These are phyloP conservation scores for Pseudochaenichthys georgianus DNA, from an alignment of 2,797 vertebrate species.

Conservation along the genomic window DNA sequence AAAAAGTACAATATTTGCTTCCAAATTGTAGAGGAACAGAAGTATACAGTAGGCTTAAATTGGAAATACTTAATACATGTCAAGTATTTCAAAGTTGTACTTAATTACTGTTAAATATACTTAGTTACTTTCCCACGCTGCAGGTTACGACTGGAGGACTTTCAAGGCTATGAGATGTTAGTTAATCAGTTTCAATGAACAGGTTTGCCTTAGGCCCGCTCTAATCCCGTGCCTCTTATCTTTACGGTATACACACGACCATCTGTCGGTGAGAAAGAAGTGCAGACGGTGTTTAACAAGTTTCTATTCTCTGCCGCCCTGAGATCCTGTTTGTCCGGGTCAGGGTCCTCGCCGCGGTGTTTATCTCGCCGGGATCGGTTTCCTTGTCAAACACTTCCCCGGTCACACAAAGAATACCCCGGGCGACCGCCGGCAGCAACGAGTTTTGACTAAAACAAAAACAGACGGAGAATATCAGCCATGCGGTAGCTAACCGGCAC, in stretches of 20 bases:
- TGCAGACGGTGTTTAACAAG: slow-evolving; percentile 34
- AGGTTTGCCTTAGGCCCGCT: slow-evolving; percentile 33
- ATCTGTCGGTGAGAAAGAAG: slow-evolving; percentile 25
- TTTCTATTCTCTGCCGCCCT: slow-evolving; percentile 25
- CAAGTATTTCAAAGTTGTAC: too few relatives aligned
- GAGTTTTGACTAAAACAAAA: too few relatives aligned
- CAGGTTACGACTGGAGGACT: background rate
- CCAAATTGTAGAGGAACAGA: too few relatives aligned
- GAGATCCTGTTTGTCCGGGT: slow-evolving; percentile 36
- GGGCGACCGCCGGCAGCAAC: slow-evolving; percentile 13
- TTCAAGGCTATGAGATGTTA: slow-evolving; percentile 25
- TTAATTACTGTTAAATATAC: too few relatives aligned
- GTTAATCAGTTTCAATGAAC: slow-evolving; percentile 47
- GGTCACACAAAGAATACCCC: slow-evolving; percentile 38
- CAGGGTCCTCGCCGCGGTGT: slow-evolving; percentile 37
- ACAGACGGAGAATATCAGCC: too few relatives aligned
- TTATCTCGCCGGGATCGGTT: slow-evolving; percentile 45
- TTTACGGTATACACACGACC: slow-evolving; percentile 23
- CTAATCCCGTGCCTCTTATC: slow-evolving; percentile 57
- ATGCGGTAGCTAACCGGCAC: too few relatives aligned
- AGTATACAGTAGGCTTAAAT: too few relatives aligned
- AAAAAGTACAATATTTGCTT: too few relatives aligned
- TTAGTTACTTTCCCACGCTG: too few relatives aligned
- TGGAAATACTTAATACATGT: too few relatives aligned
- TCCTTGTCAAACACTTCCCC: slow-evolving; percentile 46